These are phyloP conservation scores for Paratilapia polleni DNA, from an alignment of 2,113 vertebrate species.

Conservation along the genomic window DNA sequence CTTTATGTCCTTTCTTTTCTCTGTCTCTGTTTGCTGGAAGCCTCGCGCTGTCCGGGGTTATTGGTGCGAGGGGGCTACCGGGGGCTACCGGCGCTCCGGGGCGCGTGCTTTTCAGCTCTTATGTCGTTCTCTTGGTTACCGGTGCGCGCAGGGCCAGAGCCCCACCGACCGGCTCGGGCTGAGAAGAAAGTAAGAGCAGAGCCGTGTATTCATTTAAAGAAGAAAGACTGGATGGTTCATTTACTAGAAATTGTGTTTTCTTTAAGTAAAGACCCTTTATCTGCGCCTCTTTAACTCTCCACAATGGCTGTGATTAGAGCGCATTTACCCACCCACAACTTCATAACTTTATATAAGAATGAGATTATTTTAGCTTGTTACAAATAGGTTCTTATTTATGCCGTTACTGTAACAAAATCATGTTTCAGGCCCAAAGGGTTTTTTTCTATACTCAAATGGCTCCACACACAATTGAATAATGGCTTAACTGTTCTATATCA, in stretches of 20 bases:
- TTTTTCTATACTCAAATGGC: background rate
- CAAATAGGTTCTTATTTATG: background rate
- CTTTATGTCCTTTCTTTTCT: constrained; percentile 72
- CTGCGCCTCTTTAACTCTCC: background rate
- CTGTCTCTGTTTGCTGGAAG: constrained; percentile 81
- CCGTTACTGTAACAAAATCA: background rate
- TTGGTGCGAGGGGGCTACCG: constrained; percentile 74
- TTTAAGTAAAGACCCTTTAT: background rate
- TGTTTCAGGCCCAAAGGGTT: background rate
- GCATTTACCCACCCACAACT: constrained; percentile 31
- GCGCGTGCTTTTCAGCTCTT: constrained; percentile 82
- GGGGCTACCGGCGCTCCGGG: constrained; percentile 77
- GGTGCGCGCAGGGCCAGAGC: constrained; percentile 67
- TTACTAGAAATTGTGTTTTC: background rate
- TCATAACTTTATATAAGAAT: background rate
- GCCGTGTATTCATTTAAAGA: background rate
- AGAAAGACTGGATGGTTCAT: constrained; percentile 11
- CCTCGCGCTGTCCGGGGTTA: constrained; percentile 75
- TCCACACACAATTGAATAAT: constrained; percentile 32
- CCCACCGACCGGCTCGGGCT: constrained; percentile 44
- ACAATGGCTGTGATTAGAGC: background rate
- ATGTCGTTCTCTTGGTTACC: constrained; percentile 85
- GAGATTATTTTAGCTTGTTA: background rate
- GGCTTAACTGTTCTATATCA: constrained; percentile 40
- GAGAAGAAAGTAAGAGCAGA: constrained; percentile 25